These are phyloP conservation scores for Caenorhabditis zanzibari DNA, from an alignment of 2,888 invertebrate genomes.

Conservation along the genomic window DNA sequence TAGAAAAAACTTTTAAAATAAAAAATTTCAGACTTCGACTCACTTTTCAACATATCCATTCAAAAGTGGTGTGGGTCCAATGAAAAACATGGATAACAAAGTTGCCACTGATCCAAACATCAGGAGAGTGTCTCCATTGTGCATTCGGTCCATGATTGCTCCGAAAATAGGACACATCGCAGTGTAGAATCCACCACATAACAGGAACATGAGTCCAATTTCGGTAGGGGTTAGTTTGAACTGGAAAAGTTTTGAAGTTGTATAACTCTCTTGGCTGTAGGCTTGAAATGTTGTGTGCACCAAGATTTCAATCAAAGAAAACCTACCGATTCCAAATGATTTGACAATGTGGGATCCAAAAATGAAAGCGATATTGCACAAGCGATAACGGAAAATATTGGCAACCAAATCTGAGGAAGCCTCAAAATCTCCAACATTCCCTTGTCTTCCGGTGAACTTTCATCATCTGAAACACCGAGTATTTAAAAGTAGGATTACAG, in stretches of 20 bases:
- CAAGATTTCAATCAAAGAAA: no score
- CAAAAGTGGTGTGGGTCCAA: constrained; percentile 83
- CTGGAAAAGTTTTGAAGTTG: constrained; percentile 63
- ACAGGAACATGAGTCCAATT: constrained; percentile 83
- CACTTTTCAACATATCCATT: constrained; percentile 43
- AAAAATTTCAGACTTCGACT: constrained; percentile 5
- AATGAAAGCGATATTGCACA: constrained; percentile 86
- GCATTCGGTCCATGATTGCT: constrained; percentile 77
- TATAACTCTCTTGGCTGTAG: neutral
- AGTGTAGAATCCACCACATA: constrained; percentile 83
- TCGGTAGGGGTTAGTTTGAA: constrained; percentile 81
- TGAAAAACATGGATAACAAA: constrained; percentile 81
- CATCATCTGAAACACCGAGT: constrained; percentile 60
- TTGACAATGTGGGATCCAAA: constrained; percentile 92
- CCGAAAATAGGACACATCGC: constrained; percentile 82
- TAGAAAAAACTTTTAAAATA: no score
- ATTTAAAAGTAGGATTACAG: no score
- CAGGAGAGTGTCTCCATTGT: constrained; percentile 78
- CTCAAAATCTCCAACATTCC: constrained; percentile 81
- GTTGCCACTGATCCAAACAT: constrained; percentile 80
- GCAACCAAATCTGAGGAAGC: constrained; percentile 81
- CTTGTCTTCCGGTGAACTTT: constrained; percentile 62
- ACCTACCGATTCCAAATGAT: constrained; percentile 87
- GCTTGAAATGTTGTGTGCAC: no score
- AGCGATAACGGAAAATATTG: constrained; percentile 80